Base-by-base conservation (phyloP, 2,113 vertebrate genomes). In the Embiotoca jacksoni region DNA sequence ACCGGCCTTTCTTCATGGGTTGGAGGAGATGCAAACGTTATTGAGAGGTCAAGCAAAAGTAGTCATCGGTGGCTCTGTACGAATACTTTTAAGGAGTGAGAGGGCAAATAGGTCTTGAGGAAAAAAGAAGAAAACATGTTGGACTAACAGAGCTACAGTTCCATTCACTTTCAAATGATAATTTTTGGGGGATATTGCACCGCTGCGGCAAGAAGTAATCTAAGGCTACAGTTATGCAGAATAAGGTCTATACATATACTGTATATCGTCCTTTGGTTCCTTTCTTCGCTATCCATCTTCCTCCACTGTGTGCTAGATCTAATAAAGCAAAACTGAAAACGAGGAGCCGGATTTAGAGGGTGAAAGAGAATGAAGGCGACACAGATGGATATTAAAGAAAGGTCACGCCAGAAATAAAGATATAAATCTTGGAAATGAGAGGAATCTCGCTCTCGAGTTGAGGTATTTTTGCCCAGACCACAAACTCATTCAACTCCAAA, bases 401-500 rank as follows among this genome's bases (percentile, higher is more conserved):
- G 75, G 71, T 64, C 63, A 55, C 13, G 37, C 1, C 41, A 23
- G 61, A 41, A 60, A 78, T 71, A 32, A 60, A 72, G 33, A 50
- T 10, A 44, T 3, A 10, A 31, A 30, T 41, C 49, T 57, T 1
- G 0, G 23, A 54, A 44, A 78, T 57, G 3, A 65, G n/a, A 37
- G 7, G 4, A 32, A 72, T 47, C 57, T 13, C 41, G n/a, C 15
- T 1, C 3, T 30, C 11, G 30, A 65, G 4, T 63, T 58, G 6
- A 49, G 23, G 23, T 23, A 23, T 23, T 23, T 85, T 73, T 33
- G 46, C 44, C 15, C 10, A 13, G 30, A 55, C 11, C 1, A 60
- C 10, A 4, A 23, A 5, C 63, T 57, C 7, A 33, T 36, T 47
- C 1, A 39, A 71, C 44, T 30, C n/a, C 2, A 3, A 23, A 32